Base-by-base conservation (phyloP, 2,113 vertebrate genomes). In the Ophiodon elongatus region DNA sequence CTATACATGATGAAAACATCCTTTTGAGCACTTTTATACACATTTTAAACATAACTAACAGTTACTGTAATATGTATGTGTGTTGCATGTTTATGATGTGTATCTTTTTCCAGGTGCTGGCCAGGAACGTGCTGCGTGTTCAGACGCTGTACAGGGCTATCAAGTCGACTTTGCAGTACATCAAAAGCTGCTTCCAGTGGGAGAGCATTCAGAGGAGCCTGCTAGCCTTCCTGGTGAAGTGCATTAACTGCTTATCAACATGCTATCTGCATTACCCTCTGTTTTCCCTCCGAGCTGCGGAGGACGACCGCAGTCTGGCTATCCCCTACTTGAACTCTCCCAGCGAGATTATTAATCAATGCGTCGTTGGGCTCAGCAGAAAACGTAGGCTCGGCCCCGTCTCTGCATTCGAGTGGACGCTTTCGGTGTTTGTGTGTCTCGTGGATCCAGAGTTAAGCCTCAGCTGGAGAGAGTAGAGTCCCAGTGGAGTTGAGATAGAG, bases 141-240 rank as follows among this genome's bases (percentile, higher is more conserved):
- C 96, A 96, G 91, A 96, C 95, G 80, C 95, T 99, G 85, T 96
- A 95, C 80, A 94, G 96, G 94, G 96, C 96, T 1, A 84, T 99
- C 86, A 96, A 94, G 95, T 96, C 96, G 56, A 95, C 96, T 23
- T 76, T 97, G 77, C 97, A 96, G 64, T 99, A 97, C 93, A 96
- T 99, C 86, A 97, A 96, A 89, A 99, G 98, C 96, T 99, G 98
- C 87, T 99, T 99, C 94, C 97, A 97, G 90, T 99, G 98, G 98
- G 97, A 99, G 90, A 99, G 96, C 70, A 91, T 96, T 0, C 90
- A 96, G 68, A 96, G 97, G 91, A 99, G 97, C 82, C 67, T 97
- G 83, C 76, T 95, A 62, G 97, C 98, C 6, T 99, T 99, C 74
- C 78, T 97, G 97, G 98, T 99, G 92, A 97, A 78, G 96, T 88